Base-by-base conservation (phyloP, 1,140 invertebrate species). In the Cherax destructor region DNA sequence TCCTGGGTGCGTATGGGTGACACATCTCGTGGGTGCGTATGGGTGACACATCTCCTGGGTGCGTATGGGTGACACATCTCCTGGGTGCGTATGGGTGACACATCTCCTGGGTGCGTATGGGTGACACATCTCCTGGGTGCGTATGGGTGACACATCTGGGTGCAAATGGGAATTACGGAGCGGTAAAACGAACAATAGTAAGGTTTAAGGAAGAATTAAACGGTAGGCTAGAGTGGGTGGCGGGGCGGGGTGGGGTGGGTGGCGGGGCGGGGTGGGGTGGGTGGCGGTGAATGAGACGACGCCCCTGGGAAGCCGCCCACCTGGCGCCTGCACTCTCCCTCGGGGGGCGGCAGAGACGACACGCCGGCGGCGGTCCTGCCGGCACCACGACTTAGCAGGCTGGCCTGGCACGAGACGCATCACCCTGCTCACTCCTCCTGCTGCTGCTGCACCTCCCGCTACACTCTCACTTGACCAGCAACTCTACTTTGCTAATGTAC, bases 251-350 rank as follows among this genome's bases (percentile, higher is more conserved):
- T 13, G 47, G 47, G 83, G 69, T 16, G n/a, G 69, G 41, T n/a
- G n/a, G 65, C n/a, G n/a, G n/a, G 69, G 13, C 1, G 24, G 83
- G 83, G 47, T 21, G 18, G 61, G 56, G 52, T 21, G 85, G 74
- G 85, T 52, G 24, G 52, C 49, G 76, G 9, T 78, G 85, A 87
- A 61, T 61, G 76, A 78, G 85, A 87, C 85, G 85, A 87, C 85
- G 85, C 85, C 85, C 85, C 85, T 87, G 85, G 85, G 85, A 87
- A 87, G 47, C 85, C 85, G 85, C 61, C 85, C 85, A 87, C 85
- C 85, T 87, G 85, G 85, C 85, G 85, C 85, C 85, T 77, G 74
- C 50, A 52, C 72, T 74, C 52, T 87, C 85, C 85, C 72, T 61
- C 24, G 52, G 85, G 76, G 85, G 49, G 30, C 50, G 74, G 85